Base-by-base conservation (phyloP, 2,797 vertebrate genomes). In the Falco novaeseelandiae region DNA sequence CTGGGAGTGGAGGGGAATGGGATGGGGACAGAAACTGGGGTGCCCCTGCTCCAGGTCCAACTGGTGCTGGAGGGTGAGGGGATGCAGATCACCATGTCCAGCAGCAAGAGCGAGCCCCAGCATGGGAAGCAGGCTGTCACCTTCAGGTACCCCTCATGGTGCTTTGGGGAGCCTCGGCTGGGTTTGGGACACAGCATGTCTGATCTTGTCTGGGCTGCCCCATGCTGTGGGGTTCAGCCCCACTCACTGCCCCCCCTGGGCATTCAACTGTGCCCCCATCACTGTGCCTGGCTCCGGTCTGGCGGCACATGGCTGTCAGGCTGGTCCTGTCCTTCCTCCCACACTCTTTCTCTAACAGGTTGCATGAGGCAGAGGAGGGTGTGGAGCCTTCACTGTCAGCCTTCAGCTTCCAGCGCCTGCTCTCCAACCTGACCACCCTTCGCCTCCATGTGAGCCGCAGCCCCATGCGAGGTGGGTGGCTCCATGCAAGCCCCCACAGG, bases 371-470 rank as follows among this genome's bases (percentile, higher is more conserved):
- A 22, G 98, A 98, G 26, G 97, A 87, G 66, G 97, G 97, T 10
- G 94, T 90, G 1, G 81, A 88, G 49, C 98, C 98, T 62, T 88
- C 29, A 0, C 59, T 99, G 61, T 98, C 98, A 0, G 32, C 98
- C 46, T 98, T 98, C 97, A 98, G 98, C 77, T 99, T 99, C 97
- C 99, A 98, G 86, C 97, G 72, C 73, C 97, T 99, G 59, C 99
- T 99, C 34, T 93, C 98, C 98, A 99, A 99, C 96, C 96, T 99
- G 97, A 99, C 98, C 0, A 34, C 95, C 12, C 94, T 99, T 26
- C 95, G 34, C n/a, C 97, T 99, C 97, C 98, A 85, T 16, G 97
- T 98, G 30, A 97, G 96, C 18, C 95, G 16, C 2, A 95, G 98
- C 44, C 97, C 98, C 5, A 44, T 86, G 32, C 96, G 91, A 94